Base-by-base conservation (phyloP, 2,888 invertebrate genomes). In the Orchesellides sinensis region DNA sequence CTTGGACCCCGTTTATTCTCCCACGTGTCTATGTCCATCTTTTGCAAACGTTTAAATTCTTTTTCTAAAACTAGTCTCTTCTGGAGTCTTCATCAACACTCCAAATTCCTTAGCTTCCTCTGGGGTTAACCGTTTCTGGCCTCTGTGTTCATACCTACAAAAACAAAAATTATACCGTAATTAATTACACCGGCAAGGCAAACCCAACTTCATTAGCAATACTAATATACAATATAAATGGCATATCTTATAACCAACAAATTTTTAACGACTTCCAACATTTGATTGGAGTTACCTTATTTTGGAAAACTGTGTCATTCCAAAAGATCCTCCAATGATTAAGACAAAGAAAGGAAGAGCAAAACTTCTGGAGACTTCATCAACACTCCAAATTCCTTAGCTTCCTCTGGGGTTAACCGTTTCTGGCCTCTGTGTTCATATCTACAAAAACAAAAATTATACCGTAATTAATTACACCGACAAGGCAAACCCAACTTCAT, bases 1-100 rank as follows among this genome's bases (percentile, higher is more conserved):
- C 97, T 91, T 4, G 96, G 95, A 0, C 96, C 96, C 59, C 97
- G 91, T 86, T 94, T 93, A 89, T 96, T 96, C 89, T 95, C 93
- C 97, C 97, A 97, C 88, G 94, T 92, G 85, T 96, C 94, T 87
- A 95, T 93, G 89, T 97, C 94, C 47, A 94, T 19, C 89, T 91
- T 84, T 66, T 95, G 92, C 1, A 95, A 91, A 90, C 94, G 94
- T 87, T 95, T 94, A 91, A 92, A 96, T 87, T 94, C 93, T 45
- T 91, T 90, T 90, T 96, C 96, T 85, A 96, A n/a, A 89, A 0
- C 95, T 94, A 0, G 94, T 93, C 89, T 94, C 93, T 59, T 92
- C 92, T 0, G 92, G 91, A 89, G 92, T 92, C 88, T 94, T 94
- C 92, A 93, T 92, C 83, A 90, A 88, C 12, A 96, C 17, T 17